These are phyloP conservation scores for Calliopum simillimum DNA, from an alignment of 2,888 invertebrate genomes.

Conservation along the genomic window DNA sequence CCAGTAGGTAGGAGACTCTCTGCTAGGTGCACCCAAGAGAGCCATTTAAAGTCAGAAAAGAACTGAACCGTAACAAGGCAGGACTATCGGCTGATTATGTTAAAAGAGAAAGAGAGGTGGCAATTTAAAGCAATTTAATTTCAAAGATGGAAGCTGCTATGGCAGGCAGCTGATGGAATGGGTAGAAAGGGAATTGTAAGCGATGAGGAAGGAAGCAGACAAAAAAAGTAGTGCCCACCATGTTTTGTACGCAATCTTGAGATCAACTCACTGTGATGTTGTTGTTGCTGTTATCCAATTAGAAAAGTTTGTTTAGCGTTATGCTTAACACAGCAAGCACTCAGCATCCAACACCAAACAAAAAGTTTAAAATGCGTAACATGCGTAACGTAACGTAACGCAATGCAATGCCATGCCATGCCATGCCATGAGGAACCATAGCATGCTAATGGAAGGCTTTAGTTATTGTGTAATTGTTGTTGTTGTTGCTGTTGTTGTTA, in stretches of 20 bases:
- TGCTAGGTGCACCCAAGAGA: conserved; percentile 49
- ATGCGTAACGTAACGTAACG: conserved; percentile 25
- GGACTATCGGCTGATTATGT: conserved; percentile 35
- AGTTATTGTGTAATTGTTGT: not conserved
- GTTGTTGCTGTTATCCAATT: conserved; percentile 51
- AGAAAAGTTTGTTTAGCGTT: conserved; percentile 47
- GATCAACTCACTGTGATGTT: conserved; percentile 5
- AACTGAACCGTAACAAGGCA: not conserved
- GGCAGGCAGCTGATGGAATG: not conserved
- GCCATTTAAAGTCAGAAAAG: conserved; percentile 50
- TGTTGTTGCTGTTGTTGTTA: too few species aligned
- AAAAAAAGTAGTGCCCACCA: too few species aligned
- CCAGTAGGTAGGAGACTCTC: conserved; percentile 18
- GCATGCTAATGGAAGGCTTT: conserved; percentile 10
- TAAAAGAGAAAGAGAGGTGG: conserved; percentile 11
- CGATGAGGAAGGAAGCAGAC: not conserved
- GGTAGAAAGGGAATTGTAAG: not conserved
- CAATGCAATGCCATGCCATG: not conserved
- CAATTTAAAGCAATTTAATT: conserved; percentile 16
- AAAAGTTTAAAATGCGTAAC: conserved; percentile 38
- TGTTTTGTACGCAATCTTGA: conserved; percentile 4
- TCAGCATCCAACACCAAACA: too few species aligned
- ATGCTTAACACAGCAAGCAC: conserved; percentile 40
- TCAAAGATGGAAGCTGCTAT: not conserved
- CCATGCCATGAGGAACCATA: too few species aligned